Conservation (phyloP, 2,113 vertebrate genomes). For the Osmerus eperlanus region DNA sequence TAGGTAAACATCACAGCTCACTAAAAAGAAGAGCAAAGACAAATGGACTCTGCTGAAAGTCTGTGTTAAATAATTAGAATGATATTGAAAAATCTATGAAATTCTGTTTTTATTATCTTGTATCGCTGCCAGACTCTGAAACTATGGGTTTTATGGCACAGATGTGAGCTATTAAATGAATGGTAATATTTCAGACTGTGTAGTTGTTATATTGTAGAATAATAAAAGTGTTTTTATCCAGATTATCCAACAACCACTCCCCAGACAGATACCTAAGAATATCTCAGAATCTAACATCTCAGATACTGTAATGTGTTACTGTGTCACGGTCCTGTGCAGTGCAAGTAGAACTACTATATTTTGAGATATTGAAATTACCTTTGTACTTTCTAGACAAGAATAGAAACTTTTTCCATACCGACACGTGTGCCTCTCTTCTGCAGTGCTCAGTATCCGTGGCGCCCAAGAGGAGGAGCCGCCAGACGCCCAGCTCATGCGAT, state of each 20-base stretch:
- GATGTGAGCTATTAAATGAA: slow-evolving; percentile 62
- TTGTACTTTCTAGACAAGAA: no score
- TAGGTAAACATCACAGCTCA: slow-evolving; percentile 33
- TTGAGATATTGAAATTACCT: no score
- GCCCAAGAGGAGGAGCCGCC: slow-evolving; percentile 97
- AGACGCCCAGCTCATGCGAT: slow-evolving; percentile 95
- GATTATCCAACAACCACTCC: not conserved
- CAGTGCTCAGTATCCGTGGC: slow-evolving; percentile 96
- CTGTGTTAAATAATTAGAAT: slow-evolving; percentile 61
- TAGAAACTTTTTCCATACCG: not conserved
- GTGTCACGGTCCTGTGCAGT: no score
- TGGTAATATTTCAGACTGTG: slow-evolving; percentile 60
- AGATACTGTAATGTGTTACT: no score
- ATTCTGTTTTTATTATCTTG: slow-evolving; percentile 65
- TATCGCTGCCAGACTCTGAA: slow-evolving; percentile 55
- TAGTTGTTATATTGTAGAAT: slow-evolving; percentile 13
- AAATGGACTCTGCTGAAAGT: slow-evolving; percentile 56
- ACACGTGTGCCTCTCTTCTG: slow-evolving; percentile 30
- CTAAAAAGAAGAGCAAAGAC: slow-evolving; percentile 46
- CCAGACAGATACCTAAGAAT: no score
- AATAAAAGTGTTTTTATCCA: not conserved
- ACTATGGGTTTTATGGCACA: slow-evolving; percentile 58
- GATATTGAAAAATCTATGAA: slow-evolving; percentile 64
- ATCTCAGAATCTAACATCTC: no score
- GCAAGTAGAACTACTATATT: no score